Conservation (phyloP, 2,797 vertebrate genomes). For the Lycodopsis pacificus region DNA sequence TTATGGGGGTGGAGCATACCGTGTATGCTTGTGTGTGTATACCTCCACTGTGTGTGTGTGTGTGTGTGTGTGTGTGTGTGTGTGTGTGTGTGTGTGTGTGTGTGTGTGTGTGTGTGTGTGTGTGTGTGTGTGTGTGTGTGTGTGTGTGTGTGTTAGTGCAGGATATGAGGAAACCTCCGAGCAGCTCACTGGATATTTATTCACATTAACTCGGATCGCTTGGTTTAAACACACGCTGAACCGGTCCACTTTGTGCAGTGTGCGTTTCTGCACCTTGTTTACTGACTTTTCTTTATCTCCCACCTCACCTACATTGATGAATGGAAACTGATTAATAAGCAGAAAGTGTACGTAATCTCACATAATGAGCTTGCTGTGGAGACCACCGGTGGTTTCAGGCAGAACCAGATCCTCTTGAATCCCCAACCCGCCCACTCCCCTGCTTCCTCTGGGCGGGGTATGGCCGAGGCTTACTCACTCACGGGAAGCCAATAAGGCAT, state of each 20-base stretch:
- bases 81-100: conserved; percentile 37
- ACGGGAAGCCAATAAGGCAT: conserved; percentile 59
- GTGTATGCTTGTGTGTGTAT: conserved; percentile 35
- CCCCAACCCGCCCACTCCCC: conserved; percentile 36
- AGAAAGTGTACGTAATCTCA: not conserved
- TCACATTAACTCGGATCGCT: conserved; percentile 79
- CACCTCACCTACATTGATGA: conserved; percentile 34
- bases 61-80: conserved; percentile 30
- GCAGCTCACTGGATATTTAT: conserved; percentile 80
- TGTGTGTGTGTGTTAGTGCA: conserved; percentile 74
- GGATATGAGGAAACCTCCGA: conserved; percentile 81
- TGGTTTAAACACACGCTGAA: conserved; percentile 79
- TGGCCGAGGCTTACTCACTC: conserved; percentile 45
- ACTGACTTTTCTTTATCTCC: conserved; percentile 8
- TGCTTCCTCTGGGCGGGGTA: conserved; percentile 54
- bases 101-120: conserved; percentile 64
- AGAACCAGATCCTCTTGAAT: conserved; percentile 53
- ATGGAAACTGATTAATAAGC: conserved; percentile 29
- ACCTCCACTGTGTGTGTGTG: too few relatives aligned
- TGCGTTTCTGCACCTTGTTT: conserved; percentile 35
- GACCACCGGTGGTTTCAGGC: conserved; percentile 55
- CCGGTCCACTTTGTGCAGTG: conserved; percentile 59
- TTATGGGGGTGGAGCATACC: conserved; percentile 32
- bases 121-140: conserved; percentile 11
- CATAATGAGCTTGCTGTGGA: conserved; percentile 46